Percentiles rank a stretch among this genome's conserved stretches.
These are phyloP conservation scores for Cydia strobilella DNA, from an alignment of 1,140 invertebrate genomes.

Conservation along the genomic window DNA sequence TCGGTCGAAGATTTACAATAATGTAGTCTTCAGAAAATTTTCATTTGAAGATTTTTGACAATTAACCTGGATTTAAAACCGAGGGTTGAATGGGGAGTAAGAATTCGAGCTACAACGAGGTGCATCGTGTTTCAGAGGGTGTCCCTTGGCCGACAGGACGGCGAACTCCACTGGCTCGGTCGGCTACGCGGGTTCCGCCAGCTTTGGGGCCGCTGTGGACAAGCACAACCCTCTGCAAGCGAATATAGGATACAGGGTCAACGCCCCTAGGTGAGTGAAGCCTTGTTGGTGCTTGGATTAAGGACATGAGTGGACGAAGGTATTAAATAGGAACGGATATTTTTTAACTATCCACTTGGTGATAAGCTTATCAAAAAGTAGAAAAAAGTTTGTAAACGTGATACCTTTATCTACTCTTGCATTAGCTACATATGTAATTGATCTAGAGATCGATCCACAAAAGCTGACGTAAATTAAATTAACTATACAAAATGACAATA, in stretches of 20 bases:
- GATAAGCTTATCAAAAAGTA: not conserved
- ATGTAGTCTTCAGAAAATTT: not conserved
- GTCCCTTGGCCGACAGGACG: constrained; percentile 69
- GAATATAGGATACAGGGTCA: constrained; percentile 74
- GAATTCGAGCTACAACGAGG: constrained; percentile 53
- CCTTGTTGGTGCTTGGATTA: constrained; percentile 1
- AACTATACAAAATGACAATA: not conserved
- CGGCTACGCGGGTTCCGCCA: constrained; percentile 64
- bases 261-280: constrained; percentile 70
- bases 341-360: too few relatives aligned
- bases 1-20: not conserved
- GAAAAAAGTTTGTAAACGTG: not conserved
- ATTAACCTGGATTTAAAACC: not conserved
- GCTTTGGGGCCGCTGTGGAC: constrained; percentile 71
- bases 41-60: not conserved
- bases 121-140: constrained; percentile 73
- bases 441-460: not conserved
- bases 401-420: not conserved
- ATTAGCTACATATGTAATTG: not conserved
- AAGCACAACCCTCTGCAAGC: constrained; percentile 69
- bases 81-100: constrained; percentile 5
- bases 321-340: not conserved
- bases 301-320: not conserved
- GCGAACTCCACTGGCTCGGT: constrained; percentile 72
- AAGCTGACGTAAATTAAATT: not conserved